A percentile compares a stretch with the other conserved stretches of the same genome.
Evolutionary conservation across 2,797 vertebrate species (phyloP).

Genomic region (Girardinus metallicus): DNA sequence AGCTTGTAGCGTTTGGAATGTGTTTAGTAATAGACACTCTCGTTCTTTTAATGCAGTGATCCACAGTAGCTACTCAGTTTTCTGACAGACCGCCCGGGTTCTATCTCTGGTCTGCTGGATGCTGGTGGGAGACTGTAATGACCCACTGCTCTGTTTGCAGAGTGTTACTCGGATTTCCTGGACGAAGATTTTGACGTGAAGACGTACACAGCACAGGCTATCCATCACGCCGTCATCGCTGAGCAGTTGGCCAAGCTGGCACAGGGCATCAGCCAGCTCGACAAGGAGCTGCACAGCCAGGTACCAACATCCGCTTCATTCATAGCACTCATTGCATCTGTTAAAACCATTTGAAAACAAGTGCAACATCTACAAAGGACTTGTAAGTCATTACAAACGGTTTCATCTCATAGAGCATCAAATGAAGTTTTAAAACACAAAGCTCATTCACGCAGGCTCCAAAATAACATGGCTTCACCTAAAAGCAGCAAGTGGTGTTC

Average conservation of each 20-base stretch:
- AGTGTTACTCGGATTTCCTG: slow-evolving; percentile 91
- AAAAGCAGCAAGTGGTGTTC: background rate
- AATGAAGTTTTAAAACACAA: background rate
- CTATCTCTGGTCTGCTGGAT: background rate
- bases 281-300: slow-evolving; percentile 96
- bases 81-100: background rate
- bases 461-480: background rate
- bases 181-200: slow-evolving; percentile 92
- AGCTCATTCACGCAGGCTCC: background rate
- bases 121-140: background rate
- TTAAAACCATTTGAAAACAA: background rate
- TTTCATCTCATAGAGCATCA: background rate
- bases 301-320: slow-evolving; percentile 64
- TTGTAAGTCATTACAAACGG: background rate
- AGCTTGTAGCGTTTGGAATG: background rate
- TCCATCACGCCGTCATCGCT: slow-evolving; percentile 93
- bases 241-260: slow-evolving; percentile 94
- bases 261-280: slow-evolving; percentile 96
- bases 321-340: background rate
- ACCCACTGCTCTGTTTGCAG: slow-evolving; percentile 69
- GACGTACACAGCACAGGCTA: slow-evolving; percentile 92
- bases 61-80: background rate
- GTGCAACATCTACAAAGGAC: background rate
- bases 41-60: background rate
- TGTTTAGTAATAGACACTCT: background rate